Evolutionary conservation across 2,113 vertebrate species (phyloP).

Genomic region (Microcebus murinus): DNA sequence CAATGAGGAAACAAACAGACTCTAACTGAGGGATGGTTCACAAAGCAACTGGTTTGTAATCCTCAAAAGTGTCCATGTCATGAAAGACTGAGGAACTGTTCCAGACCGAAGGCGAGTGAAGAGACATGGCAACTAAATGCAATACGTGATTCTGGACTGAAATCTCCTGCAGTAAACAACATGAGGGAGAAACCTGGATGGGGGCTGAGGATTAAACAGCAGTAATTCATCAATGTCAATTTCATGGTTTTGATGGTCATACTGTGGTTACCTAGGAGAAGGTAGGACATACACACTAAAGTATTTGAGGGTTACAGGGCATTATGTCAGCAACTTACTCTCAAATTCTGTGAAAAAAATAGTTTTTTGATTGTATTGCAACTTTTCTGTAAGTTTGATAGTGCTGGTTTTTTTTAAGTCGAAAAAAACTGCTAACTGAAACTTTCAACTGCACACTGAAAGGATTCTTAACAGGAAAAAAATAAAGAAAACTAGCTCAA

Average conservation of each 20-base stretch:
- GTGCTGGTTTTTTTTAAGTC: background rate
- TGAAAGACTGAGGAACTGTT: background rate
- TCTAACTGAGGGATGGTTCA: background rate
- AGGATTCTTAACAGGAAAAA: constrained; percentile 56
- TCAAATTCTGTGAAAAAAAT: constrained; percentile 48
- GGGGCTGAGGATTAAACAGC: background rate
- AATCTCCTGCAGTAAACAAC: background rate
- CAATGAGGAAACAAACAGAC: background rate
- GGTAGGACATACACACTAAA: background rate
- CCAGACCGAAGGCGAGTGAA: background rate
- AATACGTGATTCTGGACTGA: background rate
- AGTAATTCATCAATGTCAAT: background rate
- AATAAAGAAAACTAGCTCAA: constrained; percentile 58
- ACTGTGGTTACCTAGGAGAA: background rate
- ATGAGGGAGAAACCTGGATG: background rate
- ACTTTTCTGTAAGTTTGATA: constrained; percentile 65
- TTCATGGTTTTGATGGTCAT: constrained; percentile 22
- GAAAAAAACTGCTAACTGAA: constrained; percentile 50
- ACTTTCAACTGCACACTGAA: constrained; percentile 67
- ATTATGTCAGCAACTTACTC: constrained; percentile 52
- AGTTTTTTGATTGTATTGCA: constrained; percentile 25
- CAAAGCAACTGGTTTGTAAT: background rate
- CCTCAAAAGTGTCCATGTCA: background rate
- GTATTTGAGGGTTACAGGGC: background rate
- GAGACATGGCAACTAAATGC: background rate